These are phyloP conservation scores for Imbricaverruca yamaguchii DNA, from an alignment of 2,888 invertebrate genomes.

Conservation along the genomic window DNA sequence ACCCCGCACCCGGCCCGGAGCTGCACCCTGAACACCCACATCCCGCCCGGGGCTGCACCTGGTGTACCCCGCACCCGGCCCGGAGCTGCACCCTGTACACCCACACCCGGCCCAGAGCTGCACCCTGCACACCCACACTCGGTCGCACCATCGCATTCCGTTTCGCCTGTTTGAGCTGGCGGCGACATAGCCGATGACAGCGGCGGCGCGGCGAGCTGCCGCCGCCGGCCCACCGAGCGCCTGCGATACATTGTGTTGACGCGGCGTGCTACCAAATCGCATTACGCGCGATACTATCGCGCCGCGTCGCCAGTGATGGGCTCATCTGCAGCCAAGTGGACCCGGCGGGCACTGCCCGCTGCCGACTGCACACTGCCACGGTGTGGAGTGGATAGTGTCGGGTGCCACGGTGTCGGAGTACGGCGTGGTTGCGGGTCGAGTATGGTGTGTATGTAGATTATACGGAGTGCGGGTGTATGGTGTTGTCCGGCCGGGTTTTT, in stretches of 20 bases:
- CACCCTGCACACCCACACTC: no score
- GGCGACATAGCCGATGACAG: not conserved
- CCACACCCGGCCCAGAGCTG: no score
- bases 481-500: no score
- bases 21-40: no score
- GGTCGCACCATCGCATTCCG: not conserved
- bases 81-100: no score
- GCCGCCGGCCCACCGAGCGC: not conserved
- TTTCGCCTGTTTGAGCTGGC: not conserved
- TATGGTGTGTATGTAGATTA: no score
- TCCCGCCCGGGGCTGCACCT: no score
- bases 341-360: not conserved
- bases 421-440: not conserved
- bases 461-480: no score
- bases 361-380: not conserved
- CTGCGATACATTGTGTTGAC: not conserved
- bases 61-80: no score
- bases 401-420: not conserved
- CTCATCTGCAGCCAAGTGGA: not conserved
- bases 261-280: slow-evolving; percentile 11
- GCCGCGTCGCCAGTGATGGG: not conserved
- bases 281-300: not conserved
- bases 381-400: no score
- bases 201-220: not conserved
- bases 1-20: no score